Percentiles rank a stretch among this genome's conserved stretches.
These are phyloP conservation scores for Rugalucina vietnamica DNA, from an alignment of 2,888 invertebrate genomes.

Conservation along the genomic window DNA sequence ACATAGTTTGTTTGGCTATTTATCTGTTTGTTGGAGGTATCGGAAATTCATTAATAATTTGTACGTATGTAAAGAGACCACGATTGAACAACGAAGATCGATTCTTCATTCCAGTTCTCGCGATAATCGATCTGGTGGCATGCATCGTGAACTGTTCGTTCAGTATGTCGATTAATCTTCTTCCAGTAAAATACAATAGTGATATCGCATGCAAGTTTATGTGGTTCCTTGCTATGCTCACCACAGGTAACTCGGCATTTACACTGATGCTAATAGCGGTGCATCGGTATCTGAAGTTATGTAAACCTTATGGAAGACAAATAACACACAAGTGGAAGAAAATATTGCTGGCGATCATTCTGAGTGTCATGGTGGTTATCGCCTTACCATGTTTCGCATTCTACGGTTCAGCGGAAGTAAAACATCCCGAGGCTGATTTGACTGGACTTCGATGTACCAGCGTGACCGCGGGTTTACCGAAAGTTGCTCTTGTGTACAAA, in stretches of 20 bases:
- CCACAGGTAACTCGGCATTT: slow-evolving; percentile 18
- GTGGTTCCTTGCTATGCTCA: slow-evolving; percentile 10
- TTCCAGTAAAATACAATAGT: slow-evolving; percentile 20
- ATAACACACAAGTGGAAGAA: slow-evolving; percentile 12
- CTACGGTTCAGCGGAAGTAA: slow-evolving; percentile 3
- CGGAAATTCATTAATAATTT: slow-evolving; percentile 31
- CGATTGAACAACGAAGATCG: slow-evolving; percentile 30
- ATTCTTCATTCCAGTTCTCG: slow-evolving; percentile 42
- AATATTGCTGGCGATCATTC: not conserved
- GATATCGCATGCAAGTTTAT: slow-evolving; percentile 18
- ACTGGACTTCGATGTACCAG: slow-evolving; percentile 24
- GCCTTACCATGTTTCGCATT: slow-evolving; percentile 18
- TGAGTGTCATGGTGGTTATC: not conserved
- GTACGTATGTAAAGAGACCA: slow-evolving; percentile 15
- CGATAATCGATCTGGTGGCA: slow-evolving; percentile 32
- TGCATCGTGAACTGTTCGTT: slow-evolving; percentile 16
- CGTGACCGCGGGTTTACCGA: slow-evolving; percentile 4
- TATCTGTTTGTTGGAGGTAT: slow-evolving; percentile 20
- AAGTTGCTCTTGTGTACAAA: slow-evolving; percentile 9
- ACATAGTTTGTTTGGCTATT: slow-evolving; percentile 18
- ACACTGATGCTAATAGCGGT: slow-evolving; percentile 27
- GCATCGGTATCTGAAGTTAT: slow-evolving; percentile 39
- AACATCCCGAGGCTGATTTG: not conserved
- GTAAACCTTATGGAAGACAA: slow-evolving; percentile 28
- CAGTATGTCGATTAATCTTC: slow-evolving; percentile 14